Conservation (phyloP, 2,797 vertebrate genomes). For the Schizothorax lantsangensis region DNA sequence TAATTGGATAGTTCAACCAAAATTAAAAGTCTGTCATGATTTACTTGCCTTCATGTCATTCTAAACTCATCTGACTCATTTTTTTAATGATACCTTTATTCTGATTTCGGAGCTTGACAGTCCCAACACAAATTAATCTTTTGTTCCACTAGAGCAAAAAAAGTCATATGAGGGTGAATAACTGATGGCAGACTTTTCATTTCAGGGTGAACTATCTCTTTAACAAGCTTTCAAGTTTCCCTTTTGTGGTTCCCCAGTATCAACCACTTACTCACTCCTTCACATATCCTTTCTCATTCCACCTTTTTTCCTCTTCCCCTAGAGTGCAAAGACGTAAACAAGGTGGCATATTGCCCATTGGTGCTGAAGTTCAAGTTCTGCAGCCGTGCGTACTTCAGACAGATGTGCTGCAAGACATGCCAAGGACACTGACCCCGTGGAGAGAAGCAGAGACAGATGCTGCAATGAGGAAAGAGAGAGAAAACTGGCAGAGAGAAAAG, state of each 20-base stretch:
- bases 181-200: neutral
- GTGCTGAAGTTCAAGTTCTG: conserved; percentile 99
- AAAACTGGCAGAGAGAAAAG: conserved; percentile 49
- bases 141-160: neutral
- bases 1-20: neutral
- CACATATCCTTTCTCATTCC: conserved; percentile 49
- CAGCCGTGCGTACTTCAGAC: conserved; percentile 98
- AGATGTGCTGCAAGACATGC: conserved; percentile 99
- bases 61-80: neutral
- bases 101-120: neutral
- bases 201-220: neutral
- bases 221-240: conserved; percentile 29
- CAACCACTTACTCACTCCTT: conserved; percentile 3
- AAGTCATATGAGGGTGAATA: neutral
- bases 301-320: conserved; percentile 68
- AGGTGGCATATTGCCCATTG: conserved; percentile 99
- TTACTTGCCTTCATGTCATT: conserved; percentile 5
- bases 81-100: neutral
- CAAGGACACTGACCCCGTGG: conserved; percentile 91
- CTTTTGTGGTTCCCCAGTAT: neutral
- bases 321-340: conserved; percentile 99
- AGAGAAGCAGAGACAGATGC: conserved; percentile 59
- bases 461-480: conserved; percentile 68
- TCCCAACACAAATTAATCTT: neutral
- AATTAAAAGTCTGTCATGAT: neutral